phyloP scores from a whole-genome alignment of 1,140 invertebrate species.

The Wiebesia pumilae region DNA sequence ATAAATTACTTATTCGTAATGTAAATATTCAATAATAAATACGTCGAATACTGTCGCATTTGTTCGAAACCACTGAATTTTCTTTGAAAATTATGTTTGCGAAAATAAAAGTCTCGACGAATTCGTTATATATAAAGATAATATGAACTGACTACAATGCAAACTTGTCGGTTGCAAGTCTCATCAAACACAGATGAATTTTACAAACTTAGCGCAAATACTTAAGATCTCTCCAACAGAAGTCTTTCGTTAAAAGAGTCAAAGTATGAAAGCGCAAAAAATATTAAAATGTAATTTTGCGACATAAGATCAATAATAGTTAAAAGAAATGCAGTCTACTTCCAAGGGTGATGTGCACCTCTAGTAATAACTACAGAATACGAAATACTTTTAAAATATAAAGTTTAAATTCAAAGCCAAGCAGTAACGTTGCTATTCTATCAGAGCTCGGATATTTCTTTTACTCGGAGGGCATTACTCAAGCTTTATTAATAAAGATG shows the following conservation, averaged over 20 bases:
- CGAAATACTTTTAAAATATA: neutral
- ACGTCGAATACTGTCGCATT: neutral
- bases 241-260: too few species aligned
- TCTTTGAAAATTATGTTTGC: neutral
- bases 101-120: neutral
- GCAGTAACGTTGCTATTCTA: too few species aligned
- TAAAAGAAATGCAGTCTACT: neutral
- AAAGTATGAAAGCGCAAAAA: too few species aligned
- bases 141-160: neutral
- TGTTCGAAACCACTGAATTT: neutral
- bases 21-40: neutral
- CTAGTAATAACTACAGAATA: neutral
- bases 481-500: neutral
- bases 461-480: neutral
- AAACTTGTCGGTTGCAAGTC: neutral
- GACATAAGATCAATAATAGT: neutral
- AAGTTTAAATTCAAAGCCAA: too few species aligned
- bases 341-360: neutral
- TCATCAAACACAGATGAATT: neutral
- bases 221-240: too few species aligned
- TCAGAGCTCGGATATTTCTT: neutral
- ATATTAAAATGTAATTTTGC: too few species aligned
- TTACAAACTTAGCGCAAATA: neutral
- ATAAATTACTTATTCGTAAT: too few species aligned
- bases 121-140: neutral